Evolutionary conservation across 2,797 vertebrate genomes (phyloP), one percentile per base, ranked within the genome.

Genomic region (Eleutherodactylus coqui): DNA sequence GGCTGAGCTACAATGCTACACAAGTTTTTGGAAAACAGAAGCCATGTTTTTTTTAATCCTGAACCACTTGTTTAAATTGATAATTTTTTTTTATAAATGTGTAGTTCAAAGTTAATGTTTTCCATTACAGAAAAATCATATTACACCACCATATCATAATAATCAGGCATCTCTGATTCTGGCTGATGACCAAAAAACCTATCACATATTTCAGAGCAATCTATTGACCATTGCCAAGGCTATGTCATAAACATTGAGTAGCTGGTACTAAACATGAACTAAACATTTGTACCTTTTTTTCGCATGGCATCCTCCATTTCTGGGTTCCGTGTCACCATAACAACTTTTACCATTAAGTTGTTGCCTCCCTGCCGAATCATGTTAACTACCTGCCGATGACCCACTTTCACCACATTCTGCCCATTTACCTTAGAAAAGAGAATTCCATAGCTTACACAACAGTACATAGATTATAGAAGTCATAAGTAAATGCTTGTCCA

Each of bases 331-430:
- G 96, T 97, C 21, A 98, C 97, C 97, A 98, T 98, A 89, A 98
- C 97, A 88, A 98, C 97, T 91, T 98, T 98, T 75, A 98, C 96
- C 95, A 97, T 97, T 84, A 98, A 95, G 88, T 96, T 97, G 93
- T 98, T 98, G 88, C 97, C 97, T 0, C 97, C 97, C 83, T 98
- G 97, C 17, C 97, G 95, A 90, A 98, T 98, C 97, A 98, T 98
- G 94, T 97, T 97, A 89, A 98, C 97, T 73, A 98, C 97, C 91
- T 98, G 97, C 3, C 97, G 94, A 92, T 98, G 97, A 80, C 97
- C 97, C 0, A 97, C 97, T 91, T 98, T 98, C 82, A 98, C 97
- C 89, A 98, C 97, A 0, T 98, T 98, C 93, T 98, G 97, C 82
- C 96, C 97, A 0, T 98, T 98, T 89, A 98, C 97, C 97, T 98